A percentile compares a stretch with the other conserved stretches of the same genome.
These are phyloP conservation scores for human (Homo sapiens) DNA, from an alignment of 2,113 vertebrate species.

Conservation along the genomic window GRCh38 chr12:69131501-69132000, in stretches of 20 bases:
- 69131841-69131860: conserved; percentile 1
- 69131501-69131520: neutral
- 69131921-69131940: neutral
- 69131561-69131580: neutral
- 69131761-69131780: neutral
- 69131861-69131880: neutral
- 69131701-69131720: neutral
- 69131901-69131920: neutral
- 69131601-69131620: neutral
- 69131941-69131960: neutral
- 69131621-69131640: neutral
- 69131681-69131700: neutral
- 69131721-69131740: conserved; percentile 24
- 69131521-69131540: neutral
- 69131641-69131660: neutral
- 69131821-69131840: neutral
- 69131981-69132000: neutral
- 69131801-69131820: neutral
- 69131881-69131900: neutral
- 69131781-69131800: neutral
- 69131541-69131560: neutral
- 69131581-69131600: neutral
- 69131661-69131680: neutral
- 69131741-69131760: conserved; percentile 1
- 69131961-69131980: neutral